Percentiles rank a stretch among this genome's conserved stretches.
Evolutionary conservation across 2,888 invertebrate genomes (phyloP).

Genomic region (Tillus elongatus): DNA sequence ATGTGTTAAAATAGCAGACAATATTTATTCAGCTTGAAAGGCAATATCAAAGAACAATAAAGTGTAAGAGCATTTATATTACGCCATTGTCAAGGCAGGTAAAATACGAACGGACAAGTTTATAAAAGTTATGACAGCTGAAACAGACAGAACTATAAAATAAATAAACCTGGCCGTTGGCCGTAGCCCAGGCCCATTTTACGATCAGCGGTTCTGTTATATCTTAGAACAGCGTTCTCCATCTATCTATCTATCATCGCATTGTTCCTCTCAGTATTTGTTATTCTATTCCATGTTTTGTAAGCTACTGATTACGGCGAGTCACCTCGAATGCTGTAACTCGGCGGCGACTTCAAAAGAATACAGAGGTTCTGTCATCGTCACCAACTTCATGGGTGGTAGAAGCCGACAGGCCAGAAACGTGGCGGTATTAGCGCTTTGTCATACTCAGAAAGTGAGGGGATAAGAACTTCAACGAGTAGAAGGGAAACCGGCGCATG

Average conservation of each 20-base stretch:
- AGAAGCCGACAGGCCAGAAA: conserved; percentile 40
- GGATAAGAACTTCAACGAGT: too few relatives aligned
- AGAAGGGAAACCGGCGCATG: too few relatives aligned
- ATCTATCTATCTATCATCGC: conserved; percentile 22
- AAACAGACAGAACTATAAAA: conserved; percentile 34
- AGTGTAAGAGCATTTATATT: too few relatives aligned
- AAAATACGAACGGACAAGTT: conserved; percentile 32
- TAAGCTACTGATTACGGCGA: conserved; percentile 40
- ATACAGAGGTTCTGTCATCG: conserved; percentile 42
- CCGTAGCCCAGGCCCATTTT: conserved; percentile 29
- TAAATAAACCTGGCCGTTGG: conserved; percentile 35
- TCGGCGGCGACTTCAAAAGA: conserved; percentile 40
- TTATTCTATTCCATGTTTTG: conserved; percentile 35
- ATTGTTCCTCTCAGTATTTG: conserved; percentile 29
- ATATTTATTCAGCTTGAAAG: too few relatives aligned
- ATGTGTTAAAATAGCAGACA: too few relatives aligned
- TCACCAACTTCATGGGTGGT: conserved; percentile 46
- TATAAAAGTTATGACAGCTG: conserved; percentile 40
- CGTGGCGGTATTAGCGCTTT: conserved; percentile 43
- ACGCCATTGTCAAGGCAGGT: too few relatives aligned
- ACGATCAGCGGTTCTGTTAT: conserved; percentile 26
- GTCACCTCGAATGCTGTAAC: conserved; percentile 25
- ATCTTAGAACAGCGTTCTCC: conserved; percentile 9
- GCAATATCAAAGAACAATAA: too few relatives aligned
- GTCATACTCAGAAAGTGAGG: too few relatives aligned